These are phyloP conservation scores for Sciurus carolinensis DNA, from an alignment of 2,797 vertebrate genomes.

Conservation along the genomic window DNA sequence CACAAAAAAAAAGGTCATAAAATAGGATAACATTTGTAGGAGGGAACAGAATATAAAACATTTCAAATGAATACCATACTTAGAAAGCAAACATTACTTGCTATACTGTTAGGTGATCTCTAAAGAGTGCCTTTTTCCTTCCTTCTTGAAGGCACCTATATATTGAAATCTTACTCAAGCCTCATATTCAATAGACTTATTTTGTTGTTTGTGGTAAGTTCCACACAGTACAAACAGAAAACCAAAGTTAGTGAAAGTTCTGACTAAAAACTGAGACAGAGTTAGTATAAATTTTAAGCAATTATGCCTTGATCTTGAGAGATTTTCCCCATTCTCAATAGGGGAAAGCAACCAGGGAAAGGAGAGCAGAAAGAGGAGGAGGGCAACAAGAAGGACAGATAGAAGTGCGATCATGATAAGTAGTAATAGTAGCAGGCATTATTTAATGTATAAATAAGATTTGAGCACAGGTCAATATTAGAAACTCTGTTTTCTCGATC, in stretches of 20 bases:
- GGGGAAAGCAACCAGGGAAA: accelerated
- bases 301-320: not conserved
- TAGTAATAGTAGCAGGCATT: not conserved
- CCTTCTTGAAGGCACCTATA: not conserved
- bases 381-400: no score
- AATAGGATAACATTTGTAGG: no score
- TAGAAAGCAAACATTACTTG: no score
- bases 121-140: not conserved
- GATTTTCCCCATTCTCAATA: not conserved
- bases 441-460: not conserved
- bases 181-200: not conserved
- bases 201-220: not conserved
- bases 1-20: no score
- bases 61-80: no score
- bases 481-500: not conserved
- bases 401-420: no score
- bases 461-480: not conserved
- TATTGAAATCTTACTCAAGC: not conserved
- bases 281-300: no score
- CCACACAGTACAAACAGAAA: no score
- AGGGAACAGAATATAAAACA: no score
- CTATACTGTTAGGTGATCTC: not conserved
- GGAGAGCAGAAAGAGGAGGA: not conserved
- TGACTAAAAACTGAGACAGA: no score
- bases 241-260: no score